Conservation (phyloP, 2,113 vertebrate genomes). For the Nyctibius bracteatus region DNA sequence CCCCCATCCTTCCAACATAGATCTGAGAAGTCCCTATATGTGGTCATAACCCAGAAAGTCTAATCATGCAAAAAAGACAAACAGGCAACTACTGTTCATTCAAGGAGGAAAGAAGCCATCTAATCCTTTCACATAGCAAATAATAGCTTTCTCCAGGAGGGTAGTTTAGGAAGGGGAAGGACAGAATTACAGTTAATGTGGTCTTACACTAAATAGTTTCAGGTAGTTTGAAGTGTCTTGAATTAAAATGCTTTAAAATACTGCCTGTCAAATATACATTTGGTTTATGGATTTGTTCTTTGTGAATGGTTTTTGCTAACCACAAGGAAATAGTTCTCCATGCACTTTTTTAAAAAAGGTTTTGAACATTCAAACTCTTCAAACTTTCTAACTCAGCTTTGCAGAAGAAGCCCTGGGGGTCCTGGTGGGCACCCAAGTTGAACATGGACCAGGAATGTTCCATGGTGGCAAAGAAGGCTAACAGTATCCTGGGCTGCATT, state of each 20-base stretch:
- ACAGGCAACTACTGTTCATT: neutral
- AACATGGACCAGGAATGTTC: neutral
- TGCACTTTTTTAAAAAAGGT: neutral
- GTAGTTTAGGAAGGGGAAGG: neutral
- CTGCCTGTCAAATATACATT: neutral
- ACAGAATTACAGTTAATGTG: neutral
- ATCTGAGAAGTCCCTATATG: neutral
- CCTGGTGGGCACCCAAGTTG: neutral
- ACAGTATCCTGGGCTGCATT: neutral
- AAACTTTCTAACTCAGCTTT: neutral
- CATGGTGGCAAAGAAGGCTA: accelerated
- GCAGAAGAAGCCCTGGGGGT: neutral
- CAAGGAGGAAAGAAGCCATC: neutral
- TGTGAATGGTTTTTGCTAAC: neutral
- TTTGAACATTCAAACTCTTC: neutral
- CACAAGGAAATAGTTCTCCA: neutral
- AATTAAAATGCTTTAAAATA: neutral
- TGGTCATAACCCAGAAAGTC: neutral
- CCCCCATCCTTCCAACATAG: neutral
- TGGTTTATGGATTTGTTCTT: neutral
- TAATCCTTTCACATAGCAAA: neutral
- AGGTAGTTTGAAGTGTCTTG: neutral
- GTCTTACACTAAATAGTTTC: neutral
- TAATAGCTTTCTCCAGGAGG: neutral
- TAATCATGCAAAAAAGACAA: neutral